Conservation (phyloP, 2,113 vertebrate species). For the Calyptommatus sinebrachiatus region DNA sequence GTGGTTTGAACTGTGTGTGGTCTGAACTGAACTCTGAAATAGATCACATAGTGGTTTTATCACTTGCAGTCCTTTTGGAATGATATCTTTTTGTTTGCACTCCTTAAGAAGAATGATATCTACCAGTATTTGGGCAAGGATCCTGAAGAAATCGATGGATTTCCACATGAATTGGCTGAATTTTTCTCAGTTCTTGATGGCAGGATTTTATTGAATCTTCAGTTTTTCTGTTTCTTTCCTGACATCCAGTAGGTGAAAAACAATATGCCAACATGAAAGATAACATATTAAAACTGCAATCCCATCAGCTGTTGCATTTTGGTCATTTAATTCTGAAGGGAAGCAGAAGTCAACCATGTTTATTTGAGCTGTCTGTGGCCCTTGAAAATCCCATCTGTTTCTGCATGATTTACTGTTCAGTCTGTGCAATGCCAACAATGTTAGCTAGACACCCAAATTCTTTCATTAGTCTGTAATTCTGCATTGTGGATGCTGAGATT, state of each 20-base stretch:
- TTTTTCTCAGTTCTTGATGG: too few relatives aligned
- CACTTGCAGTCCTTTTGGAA: too few relatives aligned
- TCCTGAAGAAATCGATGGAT: too few relatives aligned
- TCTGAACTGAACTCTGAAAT: too few relatives aligned
- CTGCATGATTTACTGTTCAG: constrained; percentile 16
- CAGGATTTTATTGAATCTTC: not conserved
- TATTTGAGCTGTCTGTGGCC: constrained; percentile 29
- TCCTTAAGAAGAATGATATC: too few relatives aligned
- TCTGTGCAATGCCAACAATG: constrained; percentile 24
- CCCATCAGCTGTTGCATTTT: constrained; percentile 8
- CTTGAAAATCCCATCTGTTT: constrained; percentile 28
- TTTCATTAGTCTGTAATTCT: constrained; percentile 56
- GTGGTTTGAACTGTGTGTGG: too few relatives aligned
- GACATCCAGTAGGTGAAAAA: not conserved
- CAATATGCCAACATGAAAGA: not conserved
- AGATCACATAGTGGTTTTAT: too few relatives aligned
- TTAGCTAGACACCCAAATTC: constrained; percentile 47
- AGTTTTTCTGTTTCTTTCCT: not conserved
- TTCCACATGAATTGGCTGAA: too few relatives aligned
- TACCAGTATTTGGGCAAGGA: too few relatives aligned
- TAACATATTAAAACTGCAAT: not conserved
- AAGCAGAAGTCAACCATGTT: constrained; percentile 28
- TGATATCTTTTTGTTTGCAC: too few relatives aligned
- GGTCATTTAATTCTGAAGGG: not conserved
- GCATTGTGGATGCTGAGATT: constrained; percentile 28